Base-by-base conservation (phyloP, 2,113 vertebrate genomes). In the Gallinago media region DNA sequence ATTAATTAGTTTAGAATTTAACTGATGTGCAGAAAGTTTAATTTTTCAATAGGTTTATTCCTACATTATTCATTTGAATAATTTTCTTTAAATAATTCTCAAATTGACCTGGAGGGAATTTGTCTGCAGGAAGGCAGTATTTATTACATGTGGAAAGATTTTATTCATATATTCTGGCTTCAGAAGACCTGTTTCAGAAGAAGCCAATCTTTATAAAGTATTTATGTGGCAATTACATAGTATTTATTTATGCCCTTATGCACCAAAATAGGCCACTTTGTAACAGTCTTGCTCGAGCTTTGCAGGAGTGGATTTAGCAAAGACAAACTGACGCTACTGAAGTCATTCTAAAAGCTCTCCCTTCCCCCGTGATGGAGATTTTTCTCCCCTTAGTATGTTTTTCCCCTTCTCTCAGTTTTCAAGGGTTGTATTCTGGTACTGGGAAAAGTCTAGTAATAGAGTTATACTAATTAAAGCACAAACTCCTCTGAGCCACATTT, bases 21-120 rank as follows among this genome's bases (percentile, higher is more conserved):
- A 85, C 23, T 63, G 47, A 50, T 49, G n/a, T 83, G 44, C 26
- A 87, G 32, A 52, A 82, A 76, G 44, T 25, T 96, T 84, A 77
- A 34, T 91, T 88, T 96, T 95, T 91, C 73, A 93, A 18, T 70
- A 68, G 9, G 23, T 91, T 96, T 92, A 66, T 78, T 89, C 58
- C 59, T 89, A 56, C n/a, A 73, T 68, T 89, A 61, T 87, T 96
- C 88, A 68, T 78, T 73, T 80, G 40, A 25, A 47, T 92, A 61
- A 61, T 67, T 93, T 96, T 74, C 49, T 58, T 81, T 85, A 76
- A 91, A 93, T 82, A 85, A 89, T 76, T 55, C 26, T 84, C 67
- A 84, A 84, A 90, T 44, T 76, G 56, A 92, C n/a, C 40, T 46
- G 31, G 58, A 76, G 36, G 70, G 8, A 21, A 61, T 83, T 71